These are phyloP conservation scores for Spisula subtruncata DNA, from an alignment of 2,888 invertebrate species.

Conservation along the genomic window DNA sequence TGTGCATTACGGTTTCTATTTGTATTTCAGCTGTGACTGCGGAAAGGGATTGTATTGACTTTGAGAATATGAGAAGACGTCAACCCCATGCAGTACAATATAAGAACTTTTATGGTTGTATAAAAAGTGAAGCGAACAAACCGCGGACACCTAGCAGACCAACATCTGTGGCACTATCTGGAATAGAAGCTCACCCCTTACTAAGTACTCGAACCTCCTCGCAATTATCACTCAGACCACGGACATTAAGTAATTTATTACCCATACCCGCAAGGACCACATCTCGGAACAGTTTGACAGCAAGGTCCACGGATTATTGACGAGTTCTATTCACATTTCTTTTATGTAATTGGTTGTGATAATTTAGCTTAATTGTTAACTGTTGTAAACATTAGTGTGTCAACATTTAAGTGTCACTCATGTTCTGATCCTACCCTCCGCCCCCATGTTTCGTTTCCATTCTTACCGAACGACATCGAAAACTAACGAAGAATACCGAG, in stretches of 20 bases:
- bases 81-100: constrained; percentile 65
- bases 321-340: no score
- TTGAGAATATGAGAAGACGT: constrained; percentile 57
- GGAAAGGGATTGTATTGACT: constrained; percentile 64
- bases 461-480: no score
- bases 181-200: constrained; percentile 25
- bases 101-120: constrained; percentile 63
- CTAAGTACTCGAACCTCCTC: background rate
- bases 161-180: constrained; percentile 43
- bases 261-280: background rate
- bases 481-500: no score
- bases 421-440: no score
- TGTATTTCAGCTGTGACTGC: constrained; percentile 63
- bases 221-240: background rate
- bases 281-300: background rate
- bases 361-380: no score
- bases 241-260: background rate
- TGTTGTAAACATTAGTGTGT: no score
- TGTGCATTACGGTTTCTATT: background rate
- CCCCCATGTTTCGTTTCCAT: no score
- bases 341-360: no score
- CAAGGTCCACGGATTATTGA: no score
- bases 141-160: constrained; percentile 62
- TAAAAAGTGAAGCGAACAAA: constrained; percentile 61
- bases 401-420: no score